Base-by-base conservation (phyloP, 2,113 vertebrate genomes). In the Pholis gunnellus region DNA sequence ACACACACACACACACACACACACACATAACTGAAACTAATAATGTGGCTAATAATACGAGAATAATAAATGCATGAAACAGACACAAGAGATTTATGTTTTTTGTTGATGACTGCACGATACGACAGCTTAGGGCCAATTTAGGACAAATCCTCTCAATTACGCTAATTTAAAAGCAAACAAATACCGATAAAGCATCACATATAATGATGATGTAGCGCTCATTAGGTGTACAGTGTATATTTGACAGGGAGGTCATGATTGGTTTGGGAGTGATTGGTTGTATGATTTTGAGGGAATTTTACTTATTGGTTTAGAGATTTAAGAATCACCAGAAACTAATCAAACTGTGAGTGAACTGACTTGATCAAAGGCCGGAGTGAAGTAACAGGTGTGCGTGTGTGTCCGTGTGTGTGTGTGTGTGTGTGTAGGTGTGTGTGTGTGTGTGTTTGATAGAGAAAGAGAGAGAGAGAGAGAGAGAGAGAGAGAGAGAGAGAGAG, bases 331-430 rank as follows among this genome's bases (percentile, higher is more conserved):
- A 76, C 11, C 11, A 54, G 29, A 38, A 71, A 68, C 9, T 2
- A 70, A 74, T 44, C n/a, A 81, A 78, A 64, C 36, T 22, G n/a
- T 11, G 50, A 69, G n/a, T 56, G 50, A 57, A 57, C n/a, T 48
- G 63, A 46, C 63, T 75, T 42, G 34, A 82, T 86, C 61, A 88
- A 77, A 90, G 72, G 31, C 65, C 50, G 22, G 15, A 69, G 42
- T 61, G 56, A 63, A 61, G 34, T 61, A 72, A 65, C 57, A 76
- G 50, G 74, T 56, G 44, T 66, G 15, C 56, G 22, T 38, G 15
- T 70, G 15, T 50, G 29, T 40, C 63, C 59, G n/a, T 60, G 22
- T 46, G 6, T 77, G 3, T 56, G 9, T 46, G 59, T 44, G n/a
- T 15, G 61, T 40, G 14, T 63, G 13, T 52, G n/a, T n/a, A n/a